These are phyloP conservation scores for Clarias magur DNA, from an alignment of 2,113 vertebrate genomes.

Conservation along the genomic window DNA sequence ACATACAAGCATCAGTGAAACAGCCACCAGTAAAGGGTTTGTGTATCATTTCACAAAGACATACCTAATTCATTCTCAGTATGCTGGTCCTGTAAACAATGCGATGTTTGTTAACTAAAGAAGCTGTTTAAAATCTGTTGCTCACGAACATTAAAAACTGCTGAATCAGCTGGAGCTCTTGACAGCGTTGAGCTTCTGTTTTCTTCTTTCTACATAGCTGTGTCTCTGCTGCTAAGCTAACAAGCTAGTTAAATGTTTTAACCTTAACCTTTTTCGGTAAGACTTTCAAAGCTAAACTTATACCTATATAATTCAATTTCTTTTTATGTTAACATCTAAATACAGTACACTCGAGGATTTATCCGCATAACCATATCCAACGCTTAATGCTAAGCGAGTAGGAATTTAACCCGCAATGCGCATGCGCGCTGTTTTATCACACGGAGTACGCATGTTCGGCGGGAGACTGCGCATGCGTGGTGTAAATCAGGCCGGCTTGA, in stretches of 20 bases:
- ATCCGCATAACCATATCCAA: background rate
- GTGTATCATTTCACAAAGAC: background rate
- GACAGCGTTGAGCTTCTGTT: background rate
- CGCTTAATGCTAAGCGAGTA: no score
- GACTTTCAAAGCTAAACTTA: background rate
- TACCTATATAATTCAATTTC: no score
- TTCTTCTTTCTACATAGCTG: background rate
- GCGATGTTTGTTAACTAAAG: background rate
- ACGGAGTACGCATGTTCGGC: background rate
- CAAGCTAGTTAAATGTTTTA: background rate
- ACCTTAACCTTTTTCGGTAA: background rate
- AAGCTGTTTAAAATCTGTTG: background rate
- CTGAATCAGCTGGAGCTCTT: background rate
- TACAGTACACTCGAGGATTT: background rate
- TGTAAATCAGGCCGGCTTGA: background rate
- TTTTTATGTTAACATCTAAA: background rate
- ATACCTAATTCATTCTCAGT: constrained; percentile 9
- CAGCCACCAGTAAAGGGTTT: background rate
- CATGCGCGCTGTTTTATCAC: background rate
- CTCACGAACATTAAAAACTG: background rate
- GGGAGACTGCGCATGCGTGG: background rate
- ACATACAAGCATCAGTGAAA: background rate
- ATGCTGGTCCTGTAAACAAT: background rate
- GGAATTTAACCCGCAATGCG: background rate
- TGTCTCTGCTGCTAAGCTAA: background rate